Conservation (phyloP, 2,113 vertebrate genomes). For the Callorhinus ursinus region DNA sequence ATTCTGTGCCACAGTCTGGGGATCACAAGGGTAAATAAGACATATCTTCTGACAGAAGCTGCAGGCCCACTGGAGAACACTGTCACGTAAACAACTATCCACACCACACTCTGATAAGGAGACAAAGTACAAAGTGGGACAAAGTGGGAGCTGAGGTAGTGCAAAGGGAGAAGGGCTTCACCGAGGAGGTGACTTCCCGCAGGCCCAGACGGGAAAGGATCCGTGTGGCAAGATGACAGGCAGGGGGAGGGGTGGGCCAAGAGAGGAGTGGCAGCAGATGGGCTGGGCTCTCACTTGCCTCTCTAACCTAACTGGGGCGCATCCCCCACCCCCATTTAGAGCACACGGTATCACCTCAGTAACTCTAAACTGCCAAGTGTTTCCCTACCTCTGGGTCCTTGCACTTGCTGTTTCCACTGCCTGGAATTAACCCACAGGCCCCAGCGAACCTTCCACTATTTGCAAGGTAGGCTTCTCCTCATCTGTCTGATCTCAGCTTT, state of each 20-base stretch:
- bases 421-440: not conserved
- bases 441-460: not conserved
- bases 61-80: not conserved
- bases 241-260: not conserved
- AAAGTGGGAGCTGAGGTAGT: not conserved
- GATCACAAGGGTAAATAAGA: not conserved
- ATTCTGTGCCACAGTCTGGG: not conserved
- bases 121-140: not conserved
- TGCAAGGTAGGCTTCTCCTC: not conserved
- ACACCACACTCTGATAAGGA: not conserved
- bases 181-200: not conserved
- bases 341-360: fast-evolving
- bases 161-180: not conserved
- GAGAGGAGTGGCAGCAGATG: not conserved
- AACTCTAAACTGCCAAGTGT: not conserved
- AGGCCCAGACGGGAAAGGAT: not conserved
- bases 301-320: not conserved
- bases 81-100: not conserved
- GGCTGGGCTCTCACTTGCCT: not conserved
- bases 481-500: not conserved
- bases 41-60: not conserved
- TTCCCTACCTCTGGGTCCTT: not conserved
- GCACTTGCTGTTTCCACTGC: not conserved
- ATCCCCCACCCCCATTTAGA: not conserved
- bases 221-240: not conserved